phyloP scores from a whole-genome alignment of 2,888 invertebrate genomes.

The Standfussiana lucernea region DNA sequence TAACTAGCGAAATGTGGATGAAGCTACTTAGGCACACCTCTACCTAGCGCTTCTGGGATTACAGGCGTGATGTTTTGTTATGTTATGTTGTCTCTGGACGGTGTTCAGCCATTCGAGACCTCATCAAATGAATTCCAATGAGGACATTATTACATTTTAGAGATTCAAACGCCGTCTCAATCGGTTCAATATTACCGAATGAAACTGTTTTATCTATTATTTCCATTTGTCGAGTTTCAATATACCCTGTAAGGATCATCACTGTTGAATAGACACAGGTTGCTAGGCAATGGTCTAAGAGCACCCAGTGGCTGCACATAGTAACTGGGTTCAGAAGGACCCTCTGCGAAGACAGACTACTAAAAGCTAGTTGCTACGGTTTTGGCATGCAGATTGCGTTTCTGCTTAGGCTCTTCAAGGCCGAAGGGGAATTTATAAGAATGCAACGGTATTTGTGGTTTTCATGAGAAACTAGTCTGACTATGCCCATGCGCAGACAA shows the following conservation, averaged over 20 bases:
- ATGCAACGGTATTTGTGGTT: background rate
- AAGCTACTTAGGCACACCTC: background rate
- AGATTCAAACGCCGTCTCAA: background rate
- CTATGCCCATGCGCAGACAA: background rate
- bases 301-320: background rate
- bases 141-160: slow-evolving; percentile 5
- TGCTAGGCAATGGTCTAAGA: slow-evolving; percentile 17
- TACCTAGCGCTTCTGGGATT: background rate
- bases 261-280: slow-evolving; percentile 18
- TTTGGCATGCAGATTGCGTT: background rate
- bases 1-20: background rate
- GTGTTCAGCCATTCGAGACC: slow-evolving; percentile 9
- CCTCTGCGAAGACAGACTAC: background rate
- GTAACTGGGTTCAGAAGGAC: background rate
- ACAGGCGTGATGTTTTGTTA: background rate
- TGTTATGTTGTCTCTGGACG: background rate
- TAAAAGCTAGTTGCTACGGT: background rate
- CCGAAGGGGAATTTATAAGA: background rate
- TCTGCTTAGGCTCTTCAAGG: background rate
- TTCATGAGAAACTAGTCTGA: background rate
- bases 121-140: background rate
- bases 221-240: slow-evolving; percentile 2
- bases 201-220: background rate
- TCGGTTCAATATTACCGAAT: slow-evolving; percentile 8
- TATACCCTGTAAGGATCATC: background rate